Evolutionary conservation across 2,888 invertebrate species (phyloP).

Genomic region (Saturnia pavonia): DNA sequence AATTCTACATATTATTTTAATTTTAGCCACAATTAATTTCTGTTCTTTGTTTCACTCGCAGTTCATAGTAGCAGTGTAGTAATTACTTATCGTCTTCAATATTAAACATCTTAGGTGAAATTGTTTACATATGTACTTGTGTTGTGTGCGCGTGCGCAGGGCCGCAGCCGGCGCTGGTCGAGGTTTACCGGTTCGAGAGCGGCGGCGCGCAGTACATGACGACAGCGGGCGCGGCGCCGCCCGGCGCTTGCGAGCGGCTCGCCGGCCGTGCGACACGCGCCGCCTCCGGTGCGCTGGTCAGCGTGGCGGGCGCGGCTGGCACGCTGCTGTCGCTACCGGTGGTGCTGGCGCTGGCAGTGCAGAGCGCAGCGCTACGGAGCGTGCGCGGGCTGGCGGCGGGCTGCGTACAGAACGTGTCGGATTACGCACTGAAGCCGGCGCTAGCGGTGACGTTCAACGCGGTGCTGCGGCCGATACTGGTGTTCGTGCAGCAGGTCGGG

Average conservation of each 20-base stretch:
- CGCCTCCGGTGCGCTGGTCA: constrained; percentile 48
- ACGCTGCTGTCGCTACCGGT: constrained; percentile 83
- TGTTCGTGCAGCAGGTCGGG: constrained; percentile 83
- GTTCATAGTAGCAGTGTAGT: neutral
- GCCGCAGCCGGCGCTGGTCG: constrained; percentile 41
- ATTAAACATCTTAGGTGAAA: too few species aligned
- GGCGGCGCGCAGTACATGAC: constrained; percentile 41
- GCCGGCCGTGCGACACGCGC: constrained; percentile 33
- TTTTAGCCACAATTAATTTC: too few species aligned
- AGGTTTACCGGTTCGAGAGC: constrained; percentile 59
- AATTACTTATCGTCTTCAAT: too few species aligned
- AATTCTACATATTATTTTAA: too few species aligned
- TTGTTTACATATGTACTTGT: too few species aligned
- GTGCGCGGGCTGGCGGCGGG: constrained; percentile 44
- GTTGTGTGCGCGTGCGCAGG: neutral
- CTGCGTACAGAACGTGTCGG: constrained; percentile 62
- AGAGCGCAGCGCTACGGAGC: constrained; percentile 33
- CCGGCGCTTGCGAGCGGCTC: constrained; percentile 32
- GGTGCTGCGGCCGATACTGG: constrained; percentile 85
- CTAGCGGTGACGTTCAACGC: constrained; percentile 86
- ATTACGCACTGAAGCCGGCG: constrained; percentile 86
- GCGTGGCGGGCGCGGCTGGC: constrained; percentile 82
- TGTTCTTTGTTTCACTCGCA: neutral
- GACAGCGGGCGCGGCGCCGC: constrained; percentile 35
- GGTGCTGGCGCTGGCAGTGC: constrained; percentile 82